phyloP scores from a whole-genome alignment of 1,140 invertebrate species.

The Nasonia giraulti region DNA sequence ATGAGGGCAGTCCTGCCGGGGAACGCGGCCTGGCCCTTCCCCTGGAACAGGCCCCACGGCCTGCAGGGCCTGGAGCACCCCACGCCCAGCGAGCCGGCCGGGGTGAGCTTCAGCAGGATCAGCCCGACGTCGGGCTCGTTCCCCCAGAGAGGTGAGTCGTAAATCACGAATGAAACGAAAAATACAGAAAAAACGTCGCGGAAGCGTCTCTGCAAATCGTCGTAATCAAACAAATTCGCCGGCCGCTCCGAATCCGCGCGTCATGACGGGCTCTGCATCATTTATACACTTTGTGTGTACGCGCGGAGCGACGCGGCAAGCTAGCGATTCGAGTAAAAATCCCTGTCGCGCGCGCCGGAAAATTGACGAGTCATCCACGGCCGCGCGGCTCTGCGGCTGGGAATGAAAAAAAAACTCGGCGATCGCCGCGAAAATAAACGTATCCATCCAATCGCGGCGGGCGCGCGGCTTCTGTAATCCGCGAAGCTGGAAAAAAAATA shows the following conservation, averaged over 20 bases:
- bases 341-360: slow-evolving; percentile 13
- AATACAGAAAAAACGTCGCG: too few relatives aligned
- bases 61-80: slow-evolving; percentile 70
- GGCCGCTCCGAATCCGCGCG: too few relatives aligned
- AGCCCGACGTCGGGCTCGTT: slow-evolving; percentile 70
- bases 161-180: not conserved
- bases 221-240: not conserved
- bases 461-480: not conserved
- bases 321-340: slow-evolving; percentile 28
- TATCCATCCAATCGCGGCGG: slow-evolving; percentile 19
- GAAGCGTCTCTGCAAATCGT: not conserved
- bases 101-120: slow-evolving; percentile 65
- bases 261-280: slow-evolving; percentile 3
- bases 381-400: too few relatives aligned
- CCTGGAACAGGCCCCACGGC: slow-evolving; percentile 70
- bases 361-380: slow-evolving; percentile 36
- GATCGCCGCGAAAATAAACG: slow-evolving; percentile 29
- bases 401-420: not conserved
- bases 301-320: not conserved
- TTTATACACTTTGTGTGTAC: slow-evolving; percentile 24
- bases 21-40: slow-evolving; percentile 69
- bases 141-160: slow-evolving; percentile 70
- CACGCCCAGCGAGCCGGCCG: slow-evolving; percentile 65
- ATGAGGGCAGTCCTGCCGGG: slow-evolving; percentile 68
- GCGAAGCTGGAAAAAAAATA: not conserved